Percentiles rank a stretch among this genome's conserved stretches.
phyloP scores from a whole-genome alignment of 1,140 invertebrate species.

The Drosophila varians region DNA sequence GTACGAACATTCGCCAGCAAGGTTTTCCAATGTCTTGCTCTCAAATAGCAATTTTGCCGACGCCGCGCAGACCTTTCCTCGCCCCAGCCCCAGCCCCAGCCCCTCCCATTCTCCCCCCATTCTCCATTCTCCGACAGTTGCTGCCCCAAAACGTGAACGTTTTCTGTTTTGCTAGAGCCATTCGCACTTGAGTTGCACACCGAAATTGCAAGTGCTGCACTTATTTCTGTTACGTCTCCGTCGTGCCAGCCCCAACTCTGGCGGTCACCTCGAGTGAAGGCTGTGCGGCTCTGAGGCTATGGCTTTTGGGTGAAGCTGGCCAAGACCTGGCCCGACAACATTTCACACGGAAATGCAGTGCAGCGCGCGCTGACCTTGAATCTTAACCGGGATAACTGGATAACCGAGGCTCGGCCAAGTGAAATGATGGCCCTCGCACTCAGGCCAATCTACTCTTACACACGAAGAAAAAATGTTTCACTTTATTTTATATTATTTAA shows the following conservation, averaged over 20 bases:
- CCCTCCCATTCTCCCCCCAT: too few relatives aligned
- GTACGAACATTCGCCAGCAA: slow-evolving; percentile 55
- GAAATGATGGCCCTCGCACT: slow-evolving; percentile 71
- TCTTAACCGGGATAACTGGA: slow-evolving; percentile 56
- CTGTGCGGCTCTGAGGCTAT: slow-evolving; percentile 8
- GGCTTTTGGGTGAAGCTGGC: slow-evolving; percentile 24
- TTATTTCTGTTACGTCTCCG: slow-evolving; percentile 27
- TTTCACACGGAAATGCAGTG: slow-evolving; percentile 73
- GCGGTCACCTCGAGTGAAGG: slow-evolving; percentile 55
- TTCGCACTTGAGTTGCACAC: slow-evolving; percentile 65
- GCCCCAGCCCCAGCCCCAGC: slow-evolving; percentile 46
- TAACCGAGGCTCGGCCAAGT: slow-evolving; percentile 48
- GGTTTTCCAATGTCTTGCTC: slow-evolving; percentile 13
- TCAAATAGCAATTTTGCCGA: slow-evolving; percentile 1
- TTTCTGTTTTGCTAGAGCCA: slow-evolving; percentile 69
- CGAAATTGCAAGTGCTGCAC: slow-evolving; percentile 41
- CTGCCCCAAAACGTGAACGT: slow-evolving; percentile 19
- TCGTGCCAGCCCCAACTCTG: slow-evolving; percentile 13
- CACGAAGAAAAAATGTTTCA: not conserved
- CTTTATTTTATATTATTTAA: too few relatives aligned
- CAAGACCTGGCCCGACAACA: slow-evolving; percentile 56
- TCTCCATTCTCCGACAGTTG: too few relatives aligned
- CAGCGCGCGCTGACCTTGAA: slow-evolving; percentile 62
- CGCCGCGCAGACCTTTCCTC: slow-evolving; percentile 37
- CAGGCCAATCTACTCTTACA: slow-evolving; percentile 33